These are phyloP conservation scores for Myodes glareolus DNA, from an alignment of 2,113 vertebrate species.

Conservation along the genomic window DNA sequence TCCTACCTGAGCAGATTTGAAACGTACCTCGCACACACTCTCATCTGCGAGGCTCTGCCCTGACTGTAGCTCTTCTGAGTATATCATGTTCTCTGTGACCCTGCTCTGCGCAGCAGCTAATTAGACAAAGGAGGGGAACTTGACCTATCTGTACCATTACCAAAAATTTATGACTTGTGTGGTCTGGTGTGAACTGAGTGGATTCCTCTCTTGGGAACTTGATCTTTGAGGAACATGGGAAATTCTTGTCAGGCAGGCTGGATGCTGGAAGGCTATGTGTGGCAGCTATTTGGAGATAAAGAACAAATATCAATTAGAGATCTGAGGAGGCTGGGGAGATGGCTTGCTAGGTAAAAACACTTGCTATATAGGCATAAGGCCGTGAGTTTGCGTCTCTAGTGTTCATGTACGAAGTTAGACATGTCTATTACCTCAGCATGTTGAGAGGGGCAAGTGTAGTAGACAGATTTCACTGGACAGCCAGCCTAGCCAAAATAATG, in stretches of 20 bases:
- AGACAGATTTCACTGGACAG: neutral
- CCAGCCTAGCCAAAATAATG: neutral
- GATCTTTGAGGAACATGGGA: slow-evolving; percentile 42
- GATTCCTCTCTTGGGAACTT: slow-evolving; percentile 5
- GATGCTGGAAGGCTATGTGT: slow-evolving; percentile 18
- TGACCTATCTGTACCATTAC: slow-evolving; percentile 5
- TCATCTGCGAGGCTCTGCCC: neutral
- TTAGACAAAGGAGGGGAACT: neutral
- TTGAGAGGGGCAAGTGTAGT: neutral
- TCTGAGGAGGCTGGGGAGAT: neutral
- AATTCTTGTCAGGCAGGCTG: neutral
- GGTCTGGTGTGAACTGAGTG: neutral
- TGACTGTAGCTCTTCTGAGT: neutral
- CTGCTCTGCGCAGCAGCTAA: neutral
- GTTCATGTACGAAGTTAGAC: neutral
- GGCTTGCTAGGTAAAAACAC: neutral
- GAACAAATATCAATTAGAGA: slow-evolving; percentile 67
- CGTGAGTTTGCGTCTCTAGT: neutral
- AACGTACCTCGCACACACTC: neutral
- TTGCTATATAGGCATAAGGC: neutral
- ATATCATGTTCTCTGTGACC: neutral
- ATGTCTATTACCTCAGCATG: no score
- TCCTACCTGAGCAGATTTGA: neutral
- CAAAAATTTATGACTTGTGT: neutral
- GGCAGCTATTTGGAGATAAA: slow-evolving; percentile 63